Base-by-base conservation (phyloP, 2,888 invertebrate species). In the Quadroppia sp. region DNA sequence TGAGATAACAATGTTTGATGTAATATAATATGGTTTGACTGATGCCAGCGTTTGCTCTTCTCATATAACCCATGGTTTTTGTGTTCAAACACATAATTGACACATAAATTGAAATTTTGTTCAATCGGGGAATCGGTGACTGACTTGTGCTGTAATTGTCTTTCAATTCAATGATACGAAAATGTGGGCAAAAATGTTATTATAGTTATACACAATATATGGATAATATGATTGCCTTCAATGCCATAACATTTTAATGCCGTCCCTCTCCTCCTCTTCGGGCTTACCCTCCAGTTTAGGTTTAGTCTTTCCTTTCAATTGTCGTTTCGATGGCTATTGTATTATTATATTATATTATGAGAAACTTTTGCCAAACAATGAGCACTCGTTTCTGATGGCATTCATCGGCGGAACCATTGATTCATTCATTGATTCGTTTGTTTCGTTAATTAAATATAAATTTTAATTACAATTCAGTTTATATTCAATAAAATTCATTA, bases 101-200 rank as follows among this genome's bases (percentile, higher is more conserved):
- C 23, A 36, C 28, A 36, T 15, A 61, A 61, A 32, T 61, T 32
- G 17, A 61, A 61, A 32, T 61, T 17, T 32, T 30, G 17, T 61
- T 32, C n/a, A 13, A n/a, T 32, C 30, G 30, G 32, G 32, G 30
- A 28, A 61, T 28, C 25, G 61, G 61, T 61, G 61, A 32, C 17
- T 61, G 61, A 61, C 61, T 61, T 32, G 32, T 28, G 9, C 61
- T 36, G 32, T 25, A 53, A 53, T 23, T 9, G 23, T 36, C 28
- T 11, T 15, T 36, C 20, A 6, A 61, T 30, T 32, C 1, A 36
- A 61, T 61, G 36, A 61, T 61, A 25, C 53, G 45, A 53, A 20
- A 59, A 28, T n/a, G 61, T 61, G 30, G 61, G 61, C 61, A 61
- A 61, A 28, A 61, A 61, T 61, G 36, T 61, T 61, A 61, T 61